Evolutionary conservation across 2,113 vertebrate species (phyloP), one percentile per base, ranked within the genome.

Genomic region (Brienomyrus brachyistius): DNA sequence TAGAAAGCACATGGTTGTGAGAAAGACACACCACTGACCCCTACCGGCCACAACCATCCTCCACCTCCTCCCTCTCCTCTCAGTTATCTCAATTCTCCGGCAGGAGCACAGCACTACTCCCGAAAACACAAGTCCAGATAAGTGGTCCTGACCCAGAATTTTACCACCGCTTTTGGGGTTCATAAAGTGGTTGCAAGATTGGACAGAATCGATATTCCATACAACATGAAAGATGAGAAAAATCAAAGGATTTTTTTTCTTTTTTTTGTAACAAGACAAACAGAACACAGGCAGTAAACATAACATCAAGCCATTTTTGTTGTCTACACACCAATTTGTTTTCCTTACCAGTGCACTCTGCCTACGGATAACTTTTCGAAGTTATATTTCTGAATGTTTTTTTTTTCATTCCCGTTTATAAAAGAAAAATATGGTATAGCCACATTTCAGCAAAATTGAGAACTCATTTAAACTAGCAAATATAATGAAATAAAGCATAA

Each of bases 401-500:
- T 95, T 95, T 96, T 96, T 96, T 95, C 95, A 95, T 96, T 95
- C 95, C 95, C 95, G 95, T 95, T 96, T 92, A 95, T 97, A 97
- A 95, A 92, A 96, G 97, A 97, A 95, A 92, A 96, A 97, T 48
- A 96, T 95, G 95, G 96, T 96, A 96, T 97, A 97, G 97, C 95
- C 97, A 97, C 97, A 94, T 97, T 96, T 97, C 95, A 92, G 97
- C 97, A 97, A 97, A 97, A 96, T 96, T 95, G 97, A 96, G 95
- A 94, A 90, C 90, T 95, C 94, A 96, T 96, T 96, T 96, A 96
- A 97, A 97, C 97, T 97, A 96, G 97, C 96, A 97, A 97, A 97
- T 97, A 95, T 96, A 96, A 97, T 96, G 95, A 97, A 97, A 95
- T 94, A 97, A 97, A 96, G 94, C 96, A 97, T 97, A 97, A 97